Percentiles rank a stretch among this genome's conserved stretches.
phyloP scores from a whole-genome alignment of 2,797 vertebrate species.

The Gymnoscopelus braueri region DNA sequence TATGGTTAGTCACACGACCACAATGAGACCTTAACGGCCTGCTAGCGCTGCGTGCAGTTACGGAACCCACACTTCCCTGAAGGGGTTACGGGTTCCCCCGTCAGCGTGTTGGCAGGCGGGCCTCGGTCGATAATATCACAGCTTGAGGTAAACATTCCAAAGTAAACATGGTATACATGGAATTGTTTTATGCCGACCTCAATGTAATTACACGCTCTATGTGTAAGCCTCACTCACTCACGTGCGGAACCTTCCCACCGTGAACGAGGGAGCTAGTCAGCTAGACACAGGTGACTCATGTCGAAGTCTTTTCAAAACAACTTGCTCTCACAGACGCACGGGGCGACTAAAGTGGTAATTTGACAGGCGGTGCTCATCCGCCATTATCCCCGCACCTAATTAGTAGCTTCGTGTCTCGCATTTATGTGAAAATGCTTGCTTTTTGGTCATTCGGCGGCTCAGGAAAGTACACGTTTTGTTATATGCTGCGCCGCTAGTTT shows the following conservation, averaged over 20 bases:
- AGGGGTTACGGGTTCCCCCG: constrained; percentile 36
- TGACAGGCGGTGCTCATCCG: constrained; percentile 69
- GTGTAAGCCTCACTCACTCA: constrained; percentile 53
- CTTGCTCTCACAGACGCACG: constrained; percentile 55
- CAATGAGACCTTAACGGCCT: not conserved
- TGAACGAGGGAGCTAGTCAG: constrained; percentile 34
- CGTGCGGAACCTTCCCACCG: constrained; percentile 53
- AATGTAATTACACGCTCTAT: constrained; percentile 55
- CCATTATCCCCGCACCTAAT: constrained; percentile 67
- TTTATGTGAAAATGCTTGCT: constrained; percentile 73
- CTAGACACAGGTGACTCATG: constrained; percentile 69
- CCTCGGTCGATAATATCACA: constrained; percentile 51
- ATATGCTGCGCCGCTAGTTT: constrained; percentile 31
- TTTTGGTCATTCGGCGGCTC: constrained; percentile 58
- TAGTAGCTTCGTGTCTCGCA: constrained; percentile 65
- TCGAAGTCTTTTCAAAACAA: constrained; percentile 61
- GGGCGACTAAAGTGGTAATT: constrained; percentile 64
- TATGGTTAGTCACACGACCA: constrained; percentile 2
- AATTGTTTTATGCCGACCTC: constrained; percentile 38
- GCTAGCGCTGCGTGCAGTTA: not conserved
- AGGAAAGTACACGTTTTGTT: constrained; percentile 69
- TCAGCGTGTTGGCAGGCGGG: constrained; percentile 14
- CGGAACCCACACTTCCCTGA: constrained; percentile 19
- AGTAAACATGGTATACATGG: constrained; percentile 30
- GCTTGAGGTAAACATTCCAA: constrained; percentile 41